These are phyloP conservation scores for Pyxicephalus adspersus DNA, from an alignment of 2,113 vertebrate species.

Conservation along the genomic window DNA sequence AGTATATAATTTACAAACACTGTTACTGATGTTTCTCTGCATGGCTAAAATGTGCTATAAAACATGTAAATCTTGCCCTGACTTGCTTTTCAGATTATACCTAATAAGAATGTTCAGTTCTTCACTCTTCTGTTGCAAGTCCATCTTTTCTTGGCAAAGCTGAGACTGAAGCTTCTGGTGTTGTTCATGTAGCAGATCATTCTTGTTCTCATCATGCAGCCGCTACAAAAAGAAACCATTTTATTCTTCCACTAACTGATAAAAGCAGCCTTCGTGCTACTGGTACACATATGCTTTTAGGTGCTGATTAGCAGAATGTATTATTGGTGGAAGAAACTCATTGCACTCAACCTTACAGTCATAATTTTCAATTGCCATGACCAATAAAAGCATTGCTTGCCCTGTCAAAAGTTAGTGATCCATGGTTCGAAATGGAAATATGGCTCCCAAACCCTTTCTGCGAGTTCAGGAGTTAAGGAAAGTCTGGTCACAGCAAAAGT, in stretches of 20 bases:
- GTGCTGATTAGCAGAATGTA: background rate
- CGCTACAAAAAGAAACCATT: conserved; percentile 69
- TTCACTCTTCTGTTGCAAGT: conserved; percentile 94
- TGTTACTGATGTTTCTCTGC: too few relatives aligned
- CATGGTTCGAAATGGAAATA: too few relatives aligned
- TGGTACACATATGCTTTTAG: conserved; percentile 21
- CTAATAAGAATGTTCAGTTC: conserved; percentile 98
- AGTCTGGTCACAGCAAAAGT: too few relatives aligned
- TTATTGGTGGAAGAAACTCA: background rate
- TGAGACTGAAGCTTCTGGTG: conserved; percentile 90
- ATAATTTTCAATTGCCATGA: background rate
- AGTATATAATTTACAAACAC: too few relatives aligned
- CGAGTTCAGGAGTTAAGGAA: too few relatives aligned
- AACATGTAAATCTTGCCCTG: background rate
- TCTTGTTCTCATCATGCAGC: conserved; percentile 85
- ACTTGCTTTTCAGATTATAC: conserved; percentile 61
- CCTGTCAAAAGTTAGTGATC: too few relatives aligned
- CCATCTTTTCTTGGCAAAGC: conserved; percentile 92
- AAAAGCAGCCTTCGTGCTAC: background rate
- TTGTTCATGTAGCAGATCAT: conserved; percentile 81
- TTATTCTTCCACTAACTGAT: background rate
- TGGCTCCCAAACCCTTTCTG: too few relatives aligned
- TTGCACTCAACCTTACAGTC: background rate
- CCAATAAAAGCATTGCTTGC: too few relatives aligned
- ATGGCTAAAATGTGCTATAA: too few relatives aligned